phyloP scores from a whole-genome alignment of 2,113 vertebrate genomes.

The Vulpes ferrilata region DNA sequence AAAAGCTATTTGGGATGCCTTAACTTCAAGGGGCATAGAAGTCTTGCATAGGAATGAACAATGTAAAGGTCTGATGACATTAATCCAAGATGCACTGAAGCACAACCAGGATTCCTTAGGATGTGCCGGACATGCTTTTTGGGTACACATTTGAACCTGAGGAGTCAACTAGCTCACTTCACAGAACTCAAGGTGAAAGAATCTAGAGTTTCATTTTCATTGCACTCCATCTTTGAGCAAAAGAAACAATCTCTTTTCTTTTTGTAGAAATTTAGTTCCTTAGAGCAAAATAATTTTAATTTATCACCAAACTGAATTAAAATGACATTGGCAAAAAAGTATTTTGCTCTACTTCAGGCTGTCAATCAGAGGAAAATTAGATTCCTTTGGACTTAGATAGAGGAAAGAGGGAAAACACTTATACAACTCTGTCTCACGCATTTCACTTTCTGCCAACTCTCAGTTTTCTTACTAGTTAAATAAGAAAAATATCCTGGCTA shows the following conservation, averaged over 20 bases:
- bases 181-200: not conserved
- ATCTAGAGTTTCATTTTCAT: not conserved
- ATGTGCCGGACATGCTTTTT: not conserved
- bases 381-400: conserved; percentile 20
- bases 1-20: not conserved
- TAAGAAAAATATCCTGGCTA: not conserved
- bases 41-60: not conserved
- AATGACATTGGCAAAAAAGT: conserved; percentile 31
- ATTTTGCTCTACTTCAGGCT: not conserved
- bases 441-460: not conserved
- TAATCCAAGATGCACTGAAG: not conserved
- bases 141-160: not conserved
- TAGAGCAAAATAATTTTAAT: conserved; percentile 23
- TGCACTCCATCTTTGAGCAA: not conserved
- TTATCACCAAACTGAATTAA: conserved; percentile 62
- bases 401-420: not conserved
- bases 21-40: not conserved
- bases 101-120: not conserved
- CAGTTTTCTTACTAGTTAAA: not conserved
- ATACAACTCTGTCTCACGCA: not conserved
- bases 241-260: conserved; percentile 17
- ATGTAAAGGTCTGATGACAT: not conserved
- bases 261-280: conserved; percentile 42
- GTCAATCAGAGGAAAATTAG: not conserved
- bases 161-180: not conserved